Percentiles rank a stretch among this genome's conserved stretches.
phyloP scores from a whole-genome alignment of 2,797 vertebrate genomes.

The Halcyon smyrnensis region DNA sequence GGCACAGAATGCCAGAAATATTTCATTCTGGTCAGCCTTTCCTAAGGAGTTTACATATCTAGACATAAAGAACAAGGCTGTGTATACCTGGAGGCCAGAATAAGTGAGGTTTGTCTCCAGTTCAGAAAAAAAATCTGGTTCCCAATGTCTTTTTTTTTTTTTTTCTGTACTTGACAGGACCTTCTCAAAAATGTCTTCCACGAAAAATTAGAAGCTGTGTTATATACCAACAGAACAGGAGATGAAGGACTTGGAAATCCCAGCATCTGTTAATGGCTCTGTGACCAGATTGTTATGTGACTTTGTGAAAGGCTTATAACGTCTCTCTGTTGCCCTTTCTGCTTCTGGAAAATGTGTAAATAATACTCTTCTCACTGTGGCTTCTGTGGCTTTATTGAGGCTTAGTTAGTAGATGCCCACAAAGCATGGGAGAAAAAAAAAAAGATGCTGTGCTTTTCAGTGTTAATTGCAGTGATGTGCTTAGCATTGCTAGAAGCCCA shows the following conservation, averaged over 20 bases:
- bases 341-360: background rate
- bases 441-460: background rate
- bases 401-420: slow-evolving; percentile 34
- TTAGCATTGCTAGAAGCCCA: background rate
- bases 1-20: background rate
- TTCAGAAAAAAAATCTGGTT: background rate
- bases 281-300: background rate
- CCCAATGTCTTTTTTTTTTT: background rate
- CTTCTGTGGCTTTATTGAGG: background rate
- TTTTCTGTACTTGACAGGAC: background rate
- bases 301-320: slow-evolving; percentile 14
- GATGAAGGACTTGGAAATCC: background rate
- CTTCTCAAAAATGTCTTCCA: background rate
- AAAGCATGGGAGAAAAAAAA: background rate
- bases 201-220: background rate
- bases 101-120: background rate
- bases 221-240: background rate
- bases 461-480: slow-evolving; percentile 9
- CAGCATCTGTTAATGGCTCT: slow-evolving; percentile 20
- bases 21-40: background rate
- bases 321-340: background rate
- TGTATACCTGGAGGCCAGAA: background rate
- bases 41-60: background rate
- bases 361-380: slow-evolving; percentile 13
- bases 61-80: background rate